A percentile compares a stretch with the other conserved stretches of the same genome.
Evolutionary conservation across 2,888 invertebrate species (phyloP).

Genomic region (Heliconius charithonia): DNA sequence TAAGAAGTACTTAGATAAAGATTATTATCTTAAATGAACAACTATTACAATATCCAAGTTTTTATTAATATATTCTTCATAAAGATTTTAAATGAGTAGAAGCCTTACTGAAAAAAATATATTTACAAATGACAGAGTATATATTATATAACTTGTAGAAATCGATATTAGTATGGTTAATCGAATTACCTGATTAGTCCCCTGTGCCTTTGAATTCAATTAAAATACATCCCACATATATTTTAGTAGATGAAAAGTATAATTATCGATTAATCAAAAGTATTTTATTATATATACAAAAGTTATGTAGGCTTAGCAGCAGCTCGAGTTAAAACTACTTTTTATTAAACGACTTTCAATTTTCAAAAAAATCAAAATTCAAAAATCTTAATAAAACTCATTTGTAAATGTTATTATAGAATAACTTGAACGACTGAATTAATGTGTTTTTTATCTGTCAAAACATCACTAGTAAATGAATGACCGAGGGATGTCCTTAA

Average conservation of each 20-base stretch:
- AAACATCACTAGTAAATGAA: conserved; percentile 3
- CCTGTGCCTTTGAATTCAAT: conserved; percentile 19
- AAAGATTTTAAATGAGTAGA: background rate
- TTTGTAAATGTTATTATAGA: background rate
- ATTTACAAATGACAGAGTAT: conserved; percentile 18
- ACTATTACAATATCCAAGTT: no score
- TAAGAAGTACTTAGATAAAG: no score
- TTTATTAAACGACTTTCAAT: background rate
- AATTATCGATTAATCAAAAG: background rate
- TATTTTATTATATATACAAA: conserved; percentile 17
- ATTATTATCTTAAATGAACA: no score
- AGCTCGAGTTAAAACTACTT: conserved; percentile 19
- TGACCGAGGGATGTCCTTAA: conserved; percentile 47
- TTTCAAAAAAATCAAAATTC: background rate
- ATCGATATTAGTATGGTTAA: background rate
- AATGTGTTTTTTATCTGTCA: background rate
- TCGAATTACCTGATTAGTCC: background rate
- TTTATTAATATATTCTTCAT: background rate
- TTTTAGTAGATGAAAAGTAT: conserved; percentile 2
- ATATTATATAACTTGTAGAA: conserved; percentile 9
- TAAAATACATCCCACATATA: conserved; percentile 2
- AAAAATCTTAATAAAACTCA: background rate
- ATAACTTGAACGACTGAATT: background rate
- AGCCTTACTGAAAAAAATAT: background rate
- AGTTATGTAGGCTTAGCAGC: conserved; percentile 35